Evolutionary conservation across 2,888 invertebrate genomes (phyloP).

Genomic region (Caenorhabditis plicata): DNA sequence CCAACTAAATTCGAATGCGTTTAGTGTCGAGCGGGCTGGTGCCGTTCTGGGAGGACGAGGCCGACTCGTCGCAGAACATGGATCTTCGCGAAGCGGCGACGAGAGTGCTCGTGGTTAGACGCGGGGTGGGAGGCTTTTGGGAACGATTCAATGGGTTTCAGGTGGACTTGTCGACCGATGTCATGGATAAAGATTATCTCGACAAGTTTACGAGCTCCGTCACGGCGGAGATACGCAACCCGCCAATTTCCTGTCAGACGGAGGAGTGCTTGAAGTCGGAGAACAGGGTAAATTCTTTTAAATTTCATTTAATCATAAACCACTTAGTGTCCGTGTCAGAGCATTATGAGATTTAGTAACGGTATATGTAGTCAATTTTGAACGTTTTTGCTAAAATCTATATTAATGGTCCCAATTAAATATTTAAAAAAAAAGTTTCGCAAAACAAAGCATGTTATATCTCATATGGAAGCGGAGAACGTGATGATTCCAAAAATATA

Average conservation of each 20-base stretch:
- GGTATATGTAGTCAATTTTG: too few species aligned
- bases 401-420: too few species aligned
- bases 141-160: constrained; percentile 3
- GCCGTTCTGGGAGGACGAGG: constrained; percentile 29
- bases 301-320: too few species aligned
- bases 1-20: too few species aligned
- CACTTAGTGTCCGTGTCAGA: too few species aligned
- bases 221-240: constrained; percentile 9
- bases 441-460: too few species aligned
- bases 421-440: too few species aligned
- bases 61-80: constrained; percentile 30
- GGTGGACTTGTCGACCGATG: constrained; percentile 30
- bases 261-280: constrained; percentile 15
- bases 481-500: too few species aligned
- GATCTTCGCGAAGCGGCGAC: constrained; percentile 13
- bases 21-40: constrained; percentile 36
- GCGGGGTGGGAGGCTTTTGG: too few species aligned
- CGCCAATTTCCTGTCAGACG: constrained; percentile 30
- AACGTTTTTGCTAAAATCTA: too few species aligned
- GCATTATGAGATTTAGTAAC: too few species aligned
- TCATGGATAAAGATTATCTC: constrained; percentile 23
- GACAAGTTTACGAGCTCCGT: constrained; percentile 15
- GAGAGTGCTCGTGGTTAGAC: constrained; percentile 24
- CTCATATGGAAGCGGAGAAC: too few species aligned
- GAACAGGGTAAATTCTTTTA: constrained; percentile 5